Conservation (phyloP, 1,140 invertebrate species). For the Metopolophium dirhodum region DNA sequence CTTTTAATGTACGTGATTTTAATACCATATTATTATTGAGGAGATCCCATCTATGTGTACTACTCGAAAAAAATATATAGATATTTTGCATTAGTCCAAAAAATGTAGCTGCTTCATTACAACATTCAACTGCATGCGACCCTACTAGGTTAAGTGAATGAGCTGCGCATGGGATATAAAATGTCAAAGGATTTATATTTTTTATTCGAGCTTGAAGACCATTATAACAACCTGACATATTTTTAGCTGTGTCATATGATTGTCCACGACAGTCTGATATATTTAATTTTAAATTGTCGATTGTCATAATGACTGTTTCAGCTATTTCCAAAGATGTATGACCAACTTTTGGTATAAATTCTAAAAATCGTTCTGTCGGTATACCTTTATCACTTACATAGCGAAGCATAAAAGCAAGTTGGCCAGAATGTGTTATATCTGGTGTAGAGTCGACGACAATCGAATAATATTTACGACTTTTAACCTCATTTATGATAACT, state of each 20-base stretch:
- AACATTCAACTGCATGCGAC: neutral
- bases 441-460: conserved; percentile 42
- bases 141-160: neutral
- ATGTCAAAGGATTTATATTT: neutral
- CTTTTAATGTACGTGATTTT: conserved; percentile 9
- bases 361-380: neutral
- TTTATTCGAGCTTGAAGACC: neutral
- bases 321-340: neutral
- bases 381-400: neutral
- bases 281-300: neutral
- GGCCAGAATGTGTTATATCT: conserved; percentile 37
- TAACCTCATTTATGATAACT: neutral
- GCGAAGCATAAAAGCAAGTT: conserved; percentile 21
- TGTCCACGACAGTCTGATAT: neutral
- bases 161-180: neutral
- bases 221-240: neutral
- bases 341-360: neutral
- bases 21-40: neutral
- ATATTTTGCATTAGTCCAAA: conserved; percentile 1
- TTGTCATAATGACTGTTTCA: neutral
- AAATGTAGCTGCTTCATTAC: neutral
- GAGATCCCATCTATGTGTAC: conserved; percentile 12
- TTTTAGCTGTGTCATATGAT: neutral
- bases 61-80: conserved; percentile 2
- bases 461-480: conserved; percentile 17